phyloP scores from a whole-genome alignment of 2,888 invertebrate species.

The Apodemia zela region DNA sequence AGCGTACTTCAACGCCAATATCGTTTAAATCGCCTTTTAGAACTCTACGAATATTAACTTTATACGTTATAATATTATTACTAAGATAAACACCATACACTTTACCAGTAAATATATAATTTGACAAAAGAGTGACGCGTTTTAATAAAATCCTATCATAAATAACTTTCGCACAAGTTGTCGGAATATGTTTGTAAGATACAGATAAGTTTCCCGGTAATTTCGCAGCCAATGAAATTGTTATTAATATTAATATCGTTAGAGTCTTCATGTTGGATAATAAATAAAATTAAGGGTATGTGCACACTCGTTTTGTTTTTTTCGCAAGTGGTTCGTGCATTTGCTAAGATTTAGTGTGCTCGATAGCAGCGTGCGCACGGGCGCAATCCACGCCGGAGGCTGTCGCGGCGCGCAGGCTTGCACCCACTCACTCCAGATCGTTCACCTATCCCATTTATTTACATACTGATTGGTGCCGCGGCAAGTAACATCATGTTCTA shows the following conservation, averaged over 20 bases:
- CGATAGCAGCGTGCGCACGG: slow-evolving; percentile 64
- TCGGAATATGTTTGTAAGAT: slow-evolving; percentile 29
- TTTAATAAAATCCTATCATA: slow-evolving; percentile 55
- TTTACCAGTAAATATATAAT: slow-evolving; percentile 68
- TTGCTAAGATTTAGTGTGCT: slow-evolving; percentile 21
- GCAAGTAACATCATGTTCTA: slow-evolving; percentile 46
- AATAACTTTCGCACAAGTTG: slow-evolving; percentile 42
- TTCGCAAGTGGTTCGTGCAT: not conserved
- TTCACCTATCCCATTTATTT: slow-evolving; percentile 76
- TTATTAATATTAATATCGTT: slow-evolving; percentile 42
- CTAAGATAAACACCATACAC: slow-evolving; percentile 49
- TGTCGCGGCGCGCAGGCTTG: slow-evolving; percentile 50
- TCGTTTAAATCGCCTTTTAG: slow-evolving; percentile 68
- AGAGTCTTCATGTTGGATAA: slow-evolving; percentile 43
- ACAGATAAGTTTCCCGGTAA: not conserved
- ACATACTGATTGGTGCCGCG: slow-evolving; percentile 70
- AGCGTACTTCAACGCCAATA: slow-evolving; percentile 52
- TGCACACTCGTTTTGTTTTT: slow-evolving; percentile 13
- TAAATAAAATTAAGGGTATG: slow-evolving; percentile 16
- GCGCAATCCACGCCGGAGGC: slow-evolving; percentile 62
- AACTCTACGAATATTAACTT: slow-evolving; percentile 64
- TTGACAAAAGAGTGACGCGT: slow-evolving; percentile 54
- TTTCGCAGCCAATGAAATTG: slow-evolving; percentile 35
- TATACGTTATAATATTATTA: slow-evolving; percentile 51
- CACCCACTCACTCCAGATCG: slow-evolving; percentile 72